These are phyloP conservation scores for Castor canadensis DNA, from an alignment of 2,113 vertebrate species.

Conservation along the genomic window DNA sequence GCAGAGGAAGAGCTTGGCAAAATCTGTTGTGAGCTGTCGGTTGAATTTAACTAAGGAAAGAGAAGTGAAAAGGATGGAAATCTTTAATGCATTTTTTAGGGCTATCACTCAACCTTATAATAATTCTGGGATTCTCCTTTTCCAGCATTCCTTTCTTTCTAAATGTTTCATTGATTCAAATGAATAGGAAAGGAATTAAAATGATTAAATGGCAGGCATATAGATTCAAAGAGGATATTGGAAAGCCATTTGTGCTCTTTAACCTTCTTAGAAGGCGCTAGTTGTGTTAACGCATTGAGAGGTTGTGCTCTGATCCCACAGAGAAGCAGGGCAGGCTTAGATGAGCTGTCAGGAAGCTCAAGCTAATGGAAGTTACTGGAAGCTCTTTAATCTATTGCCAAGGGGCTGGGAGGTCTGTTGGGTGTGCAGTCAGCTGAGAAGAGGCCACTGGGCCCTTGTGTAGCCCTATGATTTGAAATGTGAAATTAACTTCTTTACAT, in stretches of 20 bases:
- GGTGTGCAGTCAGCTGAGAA: not conserved
- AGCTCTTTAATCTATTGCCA: not conserved
- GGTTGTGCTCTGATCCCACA: not conserved
- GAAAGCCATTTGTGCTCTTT: conserved; percentile 31
- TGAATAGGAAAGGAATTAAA: conserved; percentile 53
- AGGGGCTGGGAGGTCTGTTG: not conserved
- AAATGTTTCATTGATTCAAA: not conserved
- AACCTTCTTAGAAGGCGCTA: conserved; percentile 9
- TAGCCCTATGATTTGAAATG: not conserved
- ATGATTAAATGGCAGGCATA: conserved; percentile 13
- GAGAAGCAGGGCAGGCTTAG: not conserved
- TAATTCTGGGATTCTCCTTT: conserved; percentile 49
- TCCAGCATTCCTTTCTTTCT: not conserved
- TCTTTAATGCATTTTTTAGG: conserved; percentile 42
- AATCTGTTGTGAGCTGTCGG: not conserved
- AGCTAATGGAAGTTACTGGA: not conserved
- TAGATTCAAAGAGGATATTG: not conserved
- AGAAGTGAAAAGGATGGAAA: conserved; percentile 25
- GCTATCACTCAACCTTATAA: conserved; percentile 35
- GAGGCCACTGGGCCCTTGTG: not conserved
- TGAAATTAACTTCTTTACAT: not conserved
- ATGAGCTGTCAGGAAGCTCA: not conserved
- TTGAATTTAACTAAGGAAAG: not conserved
- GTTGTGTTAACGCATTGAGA: not conserved
- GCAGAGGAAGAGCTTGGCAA: not conserved